Evolutionary conservation across 2,113 vertebrate genomes (phyloP).

Genomic region (Microtus ochrogaster): DNA sequence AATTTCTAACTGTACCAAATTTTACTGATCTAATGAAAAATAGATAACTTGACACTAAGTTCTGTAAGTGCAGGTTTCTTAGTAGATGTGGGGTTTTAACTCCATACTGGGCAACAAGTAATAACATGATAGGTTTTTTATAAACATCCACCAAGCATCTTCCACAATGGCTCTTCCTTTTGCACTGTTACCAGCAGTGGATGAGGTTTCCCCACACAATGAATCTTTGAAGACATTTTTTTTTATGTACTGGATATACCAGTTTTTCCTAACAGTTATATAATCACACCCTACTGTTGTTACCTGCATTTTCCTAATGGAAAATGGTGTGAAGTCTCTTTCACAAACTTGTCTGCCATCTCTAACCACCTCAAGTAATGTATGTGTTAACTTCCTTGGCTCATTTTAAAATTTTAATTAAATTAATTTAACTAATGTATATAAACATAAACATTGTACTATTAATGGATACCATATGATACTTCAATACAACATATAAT

Average conservation of each 20-base stretch:
- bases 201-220: rapidly evolving
- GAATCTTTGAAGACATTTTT: not conserved
- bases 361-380: not conserved
- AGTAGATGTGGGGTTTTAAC: not conserved
- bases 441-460: not conserved
- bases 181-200: not conserved
- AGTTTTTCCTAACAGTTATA: not conserved
- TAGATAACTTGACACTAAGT: not conserved
- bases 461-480: not conserved
- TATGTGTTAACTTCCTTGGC: not conserved
- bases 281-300: not conserved
- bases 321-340: not conserved
- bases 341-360: not conserved
- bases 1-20: not conserved
- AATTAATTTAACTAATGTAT: not conserved
- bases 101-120: not conserved
- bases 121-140: not conserved
- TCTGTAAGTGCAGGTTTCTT: not conserved
- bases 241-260: not conserved
- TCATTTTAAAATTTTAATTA: not conserved
- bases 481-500: not conserved
- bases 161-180: not conserved
- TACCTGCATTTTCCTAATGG: not conserved
- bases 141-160: not conserved
- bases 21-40: not conserved